Evolutionary conservation across 2,888 invertebrate genomes (phyloP).

Genomic region (Drosophila gaucha): DNA sequence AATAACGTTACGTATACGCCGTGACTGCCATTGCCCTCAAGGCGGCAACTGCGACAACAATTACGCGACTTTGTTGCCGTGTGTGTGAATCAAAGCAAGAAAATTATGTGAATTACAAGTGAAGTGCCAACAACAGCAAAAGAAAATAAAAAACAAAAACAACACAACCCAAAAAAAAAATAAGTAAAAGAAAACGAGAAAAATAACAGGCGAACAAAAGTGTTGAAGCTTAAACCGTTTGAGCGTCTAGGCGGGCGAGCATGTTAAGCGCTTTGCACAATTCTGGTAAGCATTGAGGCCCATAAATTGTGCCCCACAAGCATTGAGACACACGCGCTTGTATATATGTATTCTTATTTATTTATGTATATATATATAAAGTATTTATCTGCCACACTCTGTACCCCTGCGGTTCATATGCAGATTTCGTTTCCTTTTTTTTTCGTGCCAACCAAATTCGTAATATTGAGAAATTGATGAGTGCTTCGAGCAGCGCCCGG

Average conservation of each 20-base stretch:
- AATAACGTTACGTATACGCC: conserved; percentile 67
- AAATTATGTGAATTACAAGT: conserved; percentile 60
- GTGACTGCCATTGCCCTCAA: conserved; percentile 50
- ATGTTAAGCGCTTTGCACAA: conserved; percentile 61
- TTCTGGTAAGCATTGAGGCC: conserved; percentile 62
- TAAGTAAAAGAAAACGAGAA: conserved; percentile 4
- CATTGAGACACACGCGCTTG: conserved; percentile 6
- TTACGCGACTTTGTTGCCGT: conserved; percentile 42
- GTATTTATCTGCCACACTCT: conserved; percentile 21
- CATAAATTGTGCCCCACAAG: conserved; percentile 15
- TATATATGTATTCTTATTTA: conserved; percentile 11
- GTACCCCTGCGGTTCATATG: conserved; percentile 53
- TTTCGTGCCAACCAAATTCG: conserved; percentile 45
- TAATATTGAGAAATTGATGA: conserved; percentile 78
- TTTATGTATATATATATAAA: conserved; percentile 1
- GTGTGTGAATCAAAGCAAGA: conserved; percentile 38
- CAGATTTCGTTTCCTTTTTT: conserved; percentile 65
- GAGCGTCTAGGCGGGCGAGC: conserved; percentile 33
- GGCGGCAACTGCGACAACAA: conserved; percentile 50
- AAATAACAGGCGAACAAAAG: conserved; percentile 10
- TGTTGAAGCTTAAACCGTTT: conserved; percentile 26
- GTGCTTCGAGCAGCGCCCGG: conserved; percentile 24
- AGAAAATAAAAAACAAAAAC: conserved; percentile 20
- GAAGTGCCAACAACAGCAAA: conserved; percentile 33
- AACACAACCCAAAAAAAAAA: not conserved